Percentiles rank a stretch among this genome's conserved stretches.
Evolutionary conservation across 1,140 invertebrate species (phyloP).

Genomic region (Olivierus martensii): DNA sequence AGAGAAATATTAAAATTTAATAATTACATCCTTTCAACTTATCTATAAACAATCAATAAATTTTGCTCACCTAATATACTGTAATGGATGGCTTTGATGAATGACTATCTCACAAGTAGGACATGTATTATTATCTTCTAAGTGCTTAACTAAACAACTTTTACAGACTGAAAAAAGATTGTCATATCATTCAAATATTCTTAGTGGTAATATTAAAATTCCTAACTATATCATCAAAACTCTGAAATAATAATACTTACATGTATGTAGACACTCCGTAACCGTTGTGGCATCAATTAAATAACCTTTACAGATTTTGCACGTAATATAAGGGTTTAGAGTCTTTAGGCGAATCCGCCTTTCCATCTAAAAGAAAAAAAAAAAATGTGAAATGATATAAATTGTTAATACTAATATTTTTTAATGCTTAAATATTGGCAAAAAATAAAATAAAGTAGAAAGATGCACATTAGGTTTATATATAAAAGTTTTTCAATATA

Average conservation of each 20-base stretch:
- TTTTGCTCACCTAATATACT: conserved; percentile 51
- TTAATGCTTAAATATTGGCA: too few species aligned
- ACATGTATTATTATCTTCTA: conserved; percentile 94
- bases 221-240: neutral
- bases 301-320: conserved; percentile 37
- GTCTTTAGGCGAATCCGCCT: conserved; percentile 20
- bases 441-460: too few species aligned
- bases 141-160: conserved; percentile 91
- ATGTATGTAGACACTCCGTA: conserved; percentile 38
- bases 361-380: conserved; percentile 18
- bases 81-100: conserved; percentile 91
- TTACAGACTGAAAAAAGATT: conserved; percentile 67
- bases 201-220: neutral
- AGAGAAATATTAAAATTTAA: neutral
- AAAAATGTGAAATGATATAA: too few species aligned
- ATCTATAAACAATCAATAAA: neutral
- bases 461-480: too few species aligned
- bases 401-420: too few species aligned
- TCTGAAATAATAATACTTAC: conserved; percentile 19
- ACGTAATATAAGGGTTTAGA: conserved; percentile 33
- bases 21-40: neutral
- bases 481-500: too few species aligned
- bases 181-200: neutral
- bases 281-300: conserved; percentile 38
- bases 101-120: conserved; percentile 93